These are phyloP conservation scores for Macrobrachium nipponense DNA, from an alignment of 1,140 invertebrate genomes.

Conservation along the genomic window DNA sequence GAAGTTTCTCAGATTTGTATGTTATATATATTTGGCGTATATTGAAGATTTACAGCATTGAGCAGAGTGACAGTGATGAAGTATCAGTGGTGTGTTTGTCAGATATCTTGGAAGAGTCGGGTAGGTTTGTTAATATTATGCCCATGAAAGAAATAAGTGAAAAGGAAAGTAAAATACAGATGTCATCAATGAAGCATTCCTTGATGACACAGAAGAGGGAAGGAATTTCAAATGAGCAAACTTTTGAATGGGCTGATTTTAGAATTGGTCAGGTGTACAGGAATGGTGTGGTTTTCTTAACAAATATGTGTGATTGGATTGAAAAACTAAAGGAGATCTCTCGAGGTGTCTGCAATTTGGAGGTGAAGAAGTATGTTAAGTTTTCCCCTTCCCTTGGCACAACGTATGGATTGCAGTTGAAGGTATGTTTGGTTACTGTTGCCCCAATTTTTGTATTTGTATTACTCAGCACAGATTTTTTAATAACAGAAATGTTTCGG, in stretches of 20 bases:
- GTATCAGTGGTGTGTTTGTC: conserved; percentile 18
- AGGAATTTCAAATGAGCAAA: background rate
- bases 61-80: background rate
- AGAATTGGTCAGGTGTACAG: conserved; percentile 27
- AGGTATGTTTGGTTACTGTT: background rate
- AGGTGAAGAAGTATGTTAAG: conserved; percentile 34
- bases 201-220: background rate
- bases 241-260: conserved; percentile 45
- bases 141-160: conserved; percentile 3
- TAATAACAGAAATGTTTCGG: too few relatives aligned
- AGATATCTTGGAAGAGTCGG: conserved; percentile 27
- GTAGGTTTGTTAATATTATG: conserved; percentile 30
- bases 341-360: background rate
- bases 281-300: conserved; percentile 47
- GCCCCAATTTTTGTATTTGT: too few relatives aligned
- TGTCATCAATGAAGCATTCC: background rate
- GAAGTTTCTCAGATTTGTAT: conserved; percentile 19
- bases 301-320: conserved; percentile 21
- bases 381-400: conserved; percentile 36
- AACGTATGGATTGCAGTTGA: conserved; percentile 22
- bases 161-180: conserved; percentile 4
- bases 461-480: too few relatives aligned
- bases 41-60: conserved; percentile 31
- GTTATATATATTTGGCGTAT: conserved; percentile 47
- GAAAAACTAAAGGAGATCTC: conserved; percentile 33